Percentiles rank a stretch among this genome's conserved stretches.
phyloP scores from a whole-genome alignment of 2,797 vertebrate species.

The Sylvia borin region DNA sequence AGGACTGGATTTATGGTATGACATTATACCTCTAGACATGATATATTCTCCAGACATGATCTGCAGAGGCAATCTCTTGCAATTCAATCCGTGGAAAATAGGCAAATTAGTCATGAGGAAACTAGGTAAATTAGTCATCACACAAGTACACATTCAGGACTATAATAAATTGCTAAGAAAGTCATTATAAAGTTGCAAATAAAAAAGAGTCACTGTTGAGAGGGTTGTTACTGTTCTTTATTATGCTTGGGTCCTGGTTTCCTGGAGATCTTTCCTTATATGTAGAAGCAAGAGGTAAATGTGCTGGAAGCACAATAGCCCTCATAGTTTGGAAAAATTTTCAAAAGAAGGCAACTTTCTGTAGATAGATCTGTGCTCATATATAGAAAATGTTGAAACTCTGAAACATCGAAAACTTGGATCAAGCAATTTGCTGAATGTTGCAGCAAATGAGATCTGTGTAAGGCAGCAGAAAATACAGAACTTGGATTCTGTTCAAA shows the following conservation, averaged over 20 bases:
- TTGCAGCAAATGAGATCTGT: neutral
- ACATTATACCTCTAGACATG: constrained; percentile 36
- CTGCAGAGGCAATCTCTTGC: constrained; percentile 32
- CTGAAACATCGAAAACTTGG: neutral
- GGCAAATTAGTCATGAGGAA: constrained; percentile 51
- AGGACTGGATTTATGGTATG: constrained; percentile 9
- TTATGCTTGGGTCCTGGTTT: neutral
- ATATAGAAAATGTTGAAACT: neutral
- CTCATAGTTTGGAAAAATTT: neutral
- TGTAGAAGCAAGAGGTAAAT: neutral
- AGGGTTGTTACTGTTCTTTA: neutral
- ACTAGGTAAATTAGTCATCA: constrained; percentile 48
- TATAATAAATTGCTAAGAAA: constrained; percentile 13
- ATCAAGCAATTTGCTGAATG: neutral
- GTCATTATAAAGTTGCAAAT: neutral
- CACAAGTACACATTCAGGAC: neutral
- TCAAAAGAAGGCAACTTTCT: neutral
- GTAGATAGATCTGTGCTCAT: neutral
- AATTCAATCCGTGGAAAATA: constrained; percentile 44
- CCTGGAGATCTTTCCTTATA: neutral
- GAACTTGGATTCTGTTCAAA: neutral
- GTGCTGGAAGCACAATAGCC: neutral
- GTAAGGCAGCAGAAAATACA: neutral
- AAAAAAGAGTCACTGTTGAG: neutral
- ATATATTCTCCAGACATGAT: constrained; percentile 46